These are phyloP conservation scores for Embidobia sp. DNA, from an alignment of 2,888 invertebrate genomes.

Conservation along the genomic window DNA sequence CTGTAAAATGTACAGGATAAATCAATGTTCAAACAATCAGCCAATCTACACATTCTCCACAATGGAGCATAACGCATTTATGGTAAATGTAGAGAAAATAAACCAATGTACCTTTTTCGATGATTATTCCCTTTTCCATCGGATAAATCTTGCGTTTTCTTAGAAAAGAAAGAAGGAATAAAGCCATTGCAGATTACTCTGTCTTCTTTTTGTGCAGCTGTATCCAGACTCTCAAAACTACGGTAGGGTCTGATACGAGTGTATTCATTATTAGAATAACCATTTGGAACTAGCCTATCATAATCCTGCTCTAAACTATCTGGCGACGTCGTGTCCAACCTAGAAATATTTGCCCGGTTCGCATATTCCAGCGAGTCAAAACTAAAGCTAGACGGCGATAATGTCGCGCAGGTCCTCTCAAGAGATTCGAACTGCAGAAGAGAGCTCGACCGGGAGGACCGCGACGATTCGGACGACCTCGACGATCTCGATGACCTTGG, in stretches of 20 bases:
- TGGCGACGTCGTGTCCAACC: constrained; percentile 81
- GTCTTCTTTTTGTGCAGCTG: constrained; percentile 73
- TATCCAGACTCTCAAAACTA: constrained; percentile 83
- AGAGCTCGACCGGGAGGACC: constrained; percentile 89
- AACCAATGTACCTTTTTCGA: constrained; percentile 61
- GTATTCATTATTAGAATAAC: constrained; percentile 68
- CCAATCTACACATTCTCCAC: too few relatives aligned
- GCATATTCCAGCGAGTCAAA: constrained; percentile 83
- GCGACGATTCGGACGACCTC: constrained; percentile 84
- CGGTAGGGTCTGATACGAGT: constrained; percentile 81
- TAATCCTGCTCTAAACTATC: constrained; percentile 83
- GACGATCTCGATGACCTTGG: constrained; percentile 83
- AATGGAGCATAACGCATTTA: too few relatives aligned
- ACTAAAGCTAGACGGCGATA: constrained; percentile 82
- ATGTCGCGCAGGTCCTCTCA: constrained; percentile 86
- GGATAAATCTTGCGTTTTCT: constrained; percentile 74
- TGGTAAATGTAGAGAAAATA: too few relatives aligned
- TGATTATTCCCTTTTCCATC: constrained; percentile 64
- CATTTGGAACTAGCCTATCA: constrained; percentile 75
- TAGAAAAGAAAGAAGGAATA: constrained; percentile 72
- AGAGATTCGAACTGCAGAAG: constrained; percentile 92
- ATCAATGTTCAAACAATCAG: too few relatives aligned
- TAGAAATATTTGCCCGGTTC: constrained; percentile 74
- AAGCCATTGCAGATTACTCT: constrained; percentile 72
- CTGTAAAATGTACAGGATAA: too few relatives aligned